Base-by-base conservation (phyloP, 2,113 vertebrate genomes). In the Bolborhynchus lineola region DNA sequence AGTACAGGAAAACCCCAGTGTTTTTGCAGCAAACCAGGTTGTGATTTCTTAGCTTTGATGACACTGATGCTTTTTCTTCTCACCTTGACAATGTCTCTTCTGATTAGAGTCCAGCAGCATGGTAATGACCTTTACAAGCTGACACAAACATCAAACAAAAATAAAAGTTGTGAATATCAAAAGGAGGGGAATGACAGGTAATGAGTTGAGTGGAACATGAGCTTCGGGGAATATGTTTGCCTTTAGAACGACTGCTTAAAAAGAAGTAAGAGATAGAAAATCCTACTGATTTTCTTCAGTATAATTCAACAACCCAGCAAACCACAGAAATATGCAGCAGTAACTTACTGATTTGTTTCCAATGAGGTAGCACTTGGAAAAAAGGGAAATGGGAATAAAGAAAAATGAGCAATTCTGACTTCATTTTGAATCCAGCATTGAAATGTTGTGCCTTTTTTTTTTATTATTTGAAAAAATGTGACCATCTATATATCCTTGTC, bases 131-230 rank as follows among this genome's bases (percentile, higher is more conserved):
- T 96, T 96, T 91, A 94, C 42, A 82, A 93, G 21, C 42, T 93
- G 74, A 89, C 20, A 1, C 21, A 83, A 29, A 39, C 87, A 83
- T 83, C 70, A 84, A 88, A 94, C 39, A 80, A 84, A 89, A 93
- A 86, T 28, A 72, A 93, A 94, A 88, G 39, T 72, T 81, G 79
- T 88, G 79, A 96, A 90, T 88, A 65, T 88, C 69, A 93, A 62
- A 53, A 75, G 29, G 41, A 82, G 10, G 13, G 53, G 9, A 21
- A 71, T 68, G 53, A 68, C 33, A 82, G 35, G 47, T 78, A 93
- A 68, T 37, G 86, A 90, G 33, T 67, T 29, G 19, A n/a, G n/a
- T n/a, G n/a, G n/a, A n/a, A n/a, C n/a, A n/a, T n/a, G n/a, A n/a
- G n/a, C n/a, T n/a, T n/a, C n/a, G n/a, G n/a, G n/a, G n/a, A n/a